A percentile compares a stretch with the other conserved stretches of the same genome.
Evolutionary conservation across 2,888 invertebrate genomes (phyloP).

Genomic region (Cyrtodaria siliqua): DNA sequence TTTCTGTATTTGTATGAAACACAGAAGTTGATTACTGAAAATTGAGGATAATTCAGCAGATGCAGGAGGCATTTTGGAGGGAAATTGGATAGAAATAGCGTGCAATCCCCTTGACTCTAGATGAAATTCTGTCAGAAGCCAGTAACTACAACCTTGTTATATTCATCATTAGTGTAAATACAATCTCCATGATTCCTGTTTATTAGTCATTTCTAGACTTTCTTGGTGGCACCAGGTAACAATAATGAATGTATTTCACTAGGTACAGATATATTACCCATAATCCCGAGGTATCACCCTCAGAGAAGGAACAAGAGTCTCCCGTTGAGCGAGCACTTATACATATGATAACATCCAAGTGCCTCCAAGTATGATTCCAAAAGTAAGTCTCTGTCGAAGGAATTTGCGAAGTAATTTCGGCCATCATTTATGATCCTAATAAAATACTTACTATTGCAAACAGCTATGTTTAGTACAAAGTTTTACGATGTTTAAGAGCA

Average conservation of each 20-base stretch:
- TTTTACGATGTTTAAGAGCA: conserved; percentile 58
- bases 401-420: conserved; percentile 50
- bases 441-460: conserved; percentile 58
- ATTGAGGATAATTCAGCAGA: no score
- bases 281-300: conserved; percentile 24
- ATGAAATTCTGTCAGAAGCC: no score
- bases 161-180: no score
- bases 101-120: no score
- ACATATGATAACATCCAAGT: conserved; percentile 44
- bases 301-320: conserved; percentile 18
- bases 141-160: no score
- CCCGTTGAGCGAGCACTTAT: conserved; percentile 48
- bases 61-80: no score
- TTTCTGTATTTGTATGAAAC: no score
- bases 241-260: conserved; percentile 15
- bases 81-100: no score
- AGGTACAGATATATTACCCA: not conserved
- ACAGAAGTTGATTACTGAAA: no score
- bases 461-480: conserved; percentile 60
- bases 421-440: conserved; percentile 64
- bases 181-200: no score
- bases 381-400: conserved; percentile 22
- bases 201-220: no score
- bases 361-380: conserved; percentile 37
- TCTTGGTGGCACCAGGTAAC: not conserved